Base-by-base conservation (phyloP, 2,888 invertebrate genomes). In the Melanophora roralis region DNA sequence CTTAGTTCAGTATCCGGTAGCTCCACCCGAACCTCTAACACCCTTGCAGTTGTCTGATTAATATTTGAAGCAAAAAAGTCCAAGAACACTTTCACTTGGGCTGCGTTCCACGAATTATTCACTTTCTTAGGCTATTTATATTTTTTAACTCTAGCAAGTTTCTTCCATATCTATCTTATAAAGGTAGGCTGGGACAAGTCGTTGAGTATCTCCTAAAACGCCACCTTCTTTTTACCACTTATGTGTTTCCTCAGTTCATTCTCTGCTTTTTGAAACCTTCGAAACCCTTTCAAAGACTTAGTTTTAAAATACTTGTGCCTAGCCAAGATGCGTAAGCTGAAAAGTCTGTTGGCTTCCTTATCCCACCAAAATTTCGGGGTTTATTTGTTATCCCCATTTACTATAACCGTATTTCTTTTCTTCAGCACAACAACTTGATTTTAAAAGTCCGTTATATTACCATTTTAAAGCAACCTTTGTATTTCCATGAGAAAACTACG, bases 321-420 rank as follows among this genome's bases (percentile, higher is more conserved):
- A 0, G 49, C 23, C 1, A 32, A 21, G 21, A 55, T 55, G 8
- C 78, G 8, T 2, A 69, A 1, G 2, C 64, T n/a, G n/a, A 73
- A 64, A 1, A 73, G 34, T 9, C n/a, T 38, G 7, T 45, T 9
- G 0, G 11, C 9, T 5, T 45, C 27, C 2, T 14, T 3, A 11
- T 27, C 16, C 78, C 73, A 73, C 72, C 67, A 73, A 9, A 2
- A n/a, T 32, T 72, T 68, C 6, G 73, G 55, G 0, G 11, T 8
- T 12, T 60, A 72, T 2, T 43, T 67, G 9, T 60, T 72, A 0
- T 1, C 1, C 0, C 27, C 1, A 0, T 7, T 8, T 5, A 36
- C 9, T 1, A 1, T 1, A 0, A 51, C 51, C 0, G 64, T 71
- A 19, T 40, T 59, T 6, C 16, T 51, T 0, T 1, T 7, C 4